Base-by-base conservation (phyloP, 1,140 invertebrate genomes). In the Drosophila sp. region DNA sequence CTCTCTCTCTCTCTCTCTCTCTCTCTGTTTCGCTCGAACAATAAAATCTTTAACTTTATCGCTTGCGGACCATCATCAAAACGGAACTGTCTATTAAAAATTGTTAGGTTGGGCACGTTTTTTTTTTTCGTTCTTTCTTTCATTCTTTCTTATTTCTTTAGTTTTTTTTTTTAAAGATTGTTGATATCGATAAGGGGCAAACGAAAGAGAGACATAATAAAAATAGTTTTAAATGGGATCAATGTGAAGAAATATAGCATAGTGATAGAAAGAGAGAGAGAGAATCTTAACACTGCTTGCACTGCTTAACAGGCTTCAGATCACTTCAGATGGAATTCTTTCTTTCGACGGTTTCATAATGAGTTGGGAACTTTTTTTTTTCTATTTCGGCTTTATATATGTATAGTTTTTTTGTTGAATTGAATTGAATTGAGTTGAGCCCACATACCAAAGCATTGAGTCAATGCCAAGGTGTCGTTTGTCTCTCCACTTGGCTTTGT, bases 401-500 rank as follows among this genome's bases (percentile, higher is more conserved):
- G 30, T 55, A n/a, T 73, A 55, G 30, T 41, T 27, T 58, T 30
- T 54, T 62, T 57, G 6, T 8, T 1, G 7, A 10, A 35, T 35
- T 17, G 8, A 11, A 38, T 38, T 38, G 35, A 38, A 17, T 17
- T 17, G 54, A 56, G 50, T 61, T 60, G 55, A 38, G 64, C 66
- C 66, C 66, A 66, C 80, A 89, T 89, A 84, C 84, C 84, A 89
- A 89, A 89, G 84, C 77, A 80, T 84, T 89, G 84, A 89, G 44
- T 89, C 84, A 89, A 84, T 89, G 70, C 80, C 84, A 68, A 87
- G 84, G 84, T 89, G 80, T 89, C 84, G 84, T 89, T 87, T 89
- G 84, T 87, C 76, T 89, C 77, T 80, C 67, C 60, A 32, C 62
- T 54, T 75, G 84, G 84, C 84, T 87, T 87, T 87, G 83, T 87